Evolutionary conservation across 2,888 invertebrate species (phyloP).

Genomic region (Nebria brevicollis): DNA sequence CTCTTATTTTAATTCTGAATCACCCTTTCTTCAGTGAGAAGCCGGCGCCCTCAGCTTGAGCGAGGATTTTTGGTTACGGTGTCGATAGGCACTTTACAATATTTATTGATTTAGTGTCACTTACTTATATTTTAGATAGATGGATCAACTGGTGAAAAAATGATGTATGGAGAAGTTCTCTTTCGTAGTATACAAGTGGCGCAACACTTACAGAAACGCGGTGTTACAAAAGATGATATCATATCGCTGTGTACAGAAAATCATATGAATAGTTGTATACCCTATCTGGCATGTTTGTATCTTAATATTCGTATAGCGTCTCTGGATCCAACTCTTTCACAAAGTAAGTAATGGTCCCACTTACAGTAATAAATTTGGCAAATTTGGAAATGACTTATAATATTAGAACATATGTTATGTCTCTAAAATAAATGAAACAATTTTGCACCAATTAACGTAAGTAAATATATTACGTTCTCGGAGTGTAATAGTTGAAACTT

Average conservation of each 20-base stretch:
- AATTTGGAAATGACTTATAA: not conserved
- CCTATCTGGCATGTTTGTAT: constrained; percentile 64
- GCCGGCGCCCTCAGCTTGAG: too few species aligned
- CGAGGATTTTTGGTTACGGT: too few species aligned
- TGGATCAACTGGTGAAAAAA: constrained; percentile 61
- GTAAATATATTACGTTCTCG: not conserved
- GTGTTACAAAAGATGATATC: constrained; percentile 62
- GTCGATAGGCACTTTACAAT: too few species aligned
- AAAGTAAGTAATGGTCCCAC: constrained; percentile 35
- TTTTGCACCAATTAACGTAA: not conserved
- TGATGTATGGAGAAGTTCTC: constrained; percentile 60
- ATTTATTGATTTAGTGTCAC: not conserved
- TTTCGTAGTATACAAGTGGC: constrained; percentile 63
- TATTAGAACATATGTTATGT: too few species aligned
- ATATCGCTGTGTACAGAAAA: constrained; percentile 64
- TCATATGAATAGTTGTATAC: constrained; percentile 62
- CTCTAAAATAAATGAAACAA: not conserved
- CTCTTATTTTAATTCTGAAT: too few species aligned
- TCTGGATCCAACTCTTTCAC: constrained; percentile 54
- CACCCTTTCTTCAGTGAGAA: too few species aligned
- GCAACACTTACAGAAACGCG: constrained; percentile 59
- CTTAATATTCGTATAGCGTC: constrained; percentile 59
- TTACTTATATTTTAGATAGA: constrained; percentile 59
- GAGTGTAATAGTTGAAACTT: too few species aligned
- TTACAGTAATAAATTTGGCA: not conserved